Conservation (phyloP, 2,797 vertebrate genomes). For the Rhincodon typus region DNA sequence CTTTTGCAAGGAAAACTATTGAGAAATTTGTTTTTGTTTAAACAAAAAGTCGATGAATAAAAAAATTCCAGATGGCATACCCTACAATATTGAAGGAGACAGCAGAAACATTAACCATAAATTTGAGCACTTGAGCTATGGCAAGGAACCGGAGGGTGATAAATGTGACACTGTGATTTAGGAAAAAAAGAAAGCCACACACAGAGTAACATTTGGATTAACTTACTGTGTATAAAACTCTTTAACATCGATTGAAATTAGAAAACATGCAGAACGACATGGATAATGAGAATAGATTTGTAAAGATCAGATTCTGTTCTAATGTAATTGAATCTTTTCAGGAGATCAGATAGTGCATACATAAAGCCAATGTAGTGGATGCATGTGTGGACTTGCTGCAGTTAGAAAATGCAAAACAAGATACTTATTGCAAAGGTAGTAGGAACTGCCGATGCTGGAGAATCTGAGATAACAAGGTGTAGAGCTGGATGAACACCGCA, state of each 20-base stretch:
- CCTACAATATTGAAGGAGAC: neutral
- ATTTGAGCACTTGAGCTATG: neutral
- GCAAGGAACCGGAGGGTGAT: neutral
- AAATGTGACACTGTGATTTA: neutral
- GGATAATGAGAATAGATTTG: neutral
- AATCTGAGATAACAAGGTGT: too few species aligned
- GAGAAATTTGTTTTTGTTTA: neutral
- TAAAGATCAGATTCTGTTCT: neutral
- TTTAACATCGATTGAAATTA: neutral
- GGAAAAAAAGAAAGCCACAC: neutral
- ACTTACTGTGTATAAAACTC: neutral
- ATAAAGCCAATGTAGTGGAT: neutral
- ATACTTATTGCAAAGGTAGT: neutral
- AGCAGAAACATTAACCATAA: neutral
- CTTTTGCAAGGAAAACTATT: neutral
- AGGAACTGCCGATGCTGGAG: too few species aligned
- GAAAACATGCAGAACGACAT: neutral
- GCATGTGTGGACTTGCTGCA: neutral
- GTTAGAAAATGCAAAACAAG: neutral
- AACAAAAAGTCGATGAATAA: neutral
- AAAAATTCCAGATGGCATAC: neutral
- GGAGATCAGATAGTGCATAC: neutral
- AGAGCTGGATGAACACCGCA: too few species aligned
- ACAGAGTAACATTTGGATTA: neutral
- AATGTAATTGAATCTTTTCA: neutral